Percentiles rank a stretch among this genome's conserved stretches.
Conservation (phyloP, 1,140 invertebrate species). For the Nylanderia fulva region DNA sequence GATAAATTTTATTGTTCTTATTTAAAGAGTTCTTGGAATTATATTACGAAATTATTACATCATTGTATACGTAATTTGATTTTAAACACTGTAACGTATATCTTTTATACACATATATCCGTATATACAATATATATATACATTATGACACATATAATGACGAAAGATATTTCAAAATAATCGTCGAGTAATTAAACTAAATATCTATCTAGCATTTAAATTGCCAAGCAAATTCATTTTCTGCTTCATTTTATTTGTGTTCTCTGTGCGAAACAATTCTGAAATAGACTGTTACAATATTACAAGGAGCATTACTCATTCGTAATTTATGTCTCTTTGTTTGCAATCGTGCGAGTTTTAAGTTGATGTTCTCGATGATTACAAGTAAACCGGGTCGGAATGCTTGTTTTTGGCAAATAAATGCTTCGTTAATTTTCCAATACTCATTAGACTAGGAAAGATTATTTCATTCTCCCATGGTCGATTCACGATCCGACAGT, state of each 20-base stretch:
- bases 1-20: not conserved
- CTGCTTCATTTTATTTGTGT: not conserved
- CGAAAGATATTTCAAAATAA: not conserved
- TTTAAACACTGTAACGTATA: no score
- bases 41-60: not conserved
- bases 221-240: not conserved
- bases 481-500: not conserved
- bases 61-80: no score
- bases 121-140: no score
- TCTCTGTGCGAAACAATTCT: not conserved
- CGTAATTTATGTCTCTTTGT: not conserved
- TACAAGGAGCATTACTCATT: not conserved
- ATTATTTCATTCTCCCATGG: not conserved
- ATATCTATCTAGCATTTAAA: not conserved
- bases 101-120: no score
- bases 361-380: not conserved
- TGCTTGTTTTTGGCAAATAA: constrained; percentile 18
- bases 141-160: no score
- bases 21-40: not conserved
- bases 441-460: constrained; percentile 17
- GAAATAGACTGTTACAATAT: not conserved
- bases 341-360: not conserved
- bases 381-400: not conserved
- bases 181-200: not conserved
- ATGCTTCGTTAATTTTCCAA: not conserved